Percentiles rank a stretch among this genome's conserved stretches.
phyloP scores from a whole-genome alignment of 2,888 invertebrate species.

The Phlogophora meticulosa region DNA sequence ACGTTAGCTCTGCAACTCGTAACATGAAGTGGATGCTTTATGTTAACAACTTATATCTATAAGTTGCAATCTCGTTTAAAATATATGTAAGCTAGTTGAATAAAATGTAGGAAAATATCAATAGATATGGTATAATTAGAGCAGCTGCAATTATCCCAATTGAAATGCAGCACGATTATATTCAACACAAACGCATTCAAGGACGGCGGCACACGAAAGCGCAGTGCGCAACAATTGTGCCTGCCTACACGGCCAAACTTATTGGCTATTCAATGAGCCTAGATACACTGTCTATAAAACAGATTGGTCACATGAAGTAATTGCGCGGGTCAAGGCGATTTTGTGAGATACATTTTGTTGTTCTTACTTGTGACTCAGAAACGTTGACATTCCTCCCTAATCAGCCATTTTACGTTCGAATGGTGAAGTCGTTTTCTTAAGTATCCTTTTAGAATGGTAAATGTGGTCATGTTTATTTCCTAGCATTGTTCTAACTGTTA shows the following conservation, averaged over 20 bases:
- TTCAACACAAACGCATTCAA: slow-evolving; percentile 73
- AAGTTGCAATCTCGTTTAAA: slow-evolving; percentile 13
- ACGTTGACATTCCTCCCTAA: slow-evolving; percentile 62
- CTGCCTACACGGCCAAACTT: slow-evolving; percentile 60
- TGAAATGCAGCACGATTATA: slow-evolving; percentile 73
- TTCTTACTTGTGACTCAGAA: slow-evolving; percentile 49
- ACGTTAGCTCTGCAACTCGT: not conserved
- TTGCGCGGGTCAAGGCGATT: slow-evolving; percentile 65
- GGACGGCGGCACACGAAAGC: slow-evolving; percentile 71
- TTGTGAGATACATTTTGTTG: slow-evolving; percentile 50
- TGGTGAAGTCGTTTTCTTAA: slow-evolving; percentile 52
- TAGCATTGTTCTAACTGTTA: slow-evolving; percentile 48
- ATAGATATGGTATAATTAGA: slow-evolving; percentile 59
- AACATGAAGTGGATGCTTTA: not conserved
- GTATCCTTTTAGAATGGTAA: slow-evolving; percentile 61
- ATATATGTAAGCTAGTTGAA: slow-evolving; percentile 23
- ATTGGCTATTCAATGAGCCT: slow-evolving; percentile 65
- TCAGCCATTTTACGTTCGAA: slow-evolving; percentile 58
- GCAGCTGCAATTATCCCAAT: slow-evolving; percentile 65
- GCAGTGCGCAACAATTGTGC: slow-evolving; percentile 56
- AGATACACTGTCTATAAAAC: slow-evolving; percentile 65
- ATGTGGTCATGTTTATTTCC: slow-evolving; percentile 45
- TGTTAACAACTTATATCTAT: not conserved
- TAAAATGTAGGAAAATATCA: slow-evolving; percentile 56
- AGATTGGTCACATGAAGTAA: slow-evolving; percentile 64